Base-by-base conservation (phyloP, 2,113 vertebrate species). In the Kobus ellipsiprymnus region DNA sequence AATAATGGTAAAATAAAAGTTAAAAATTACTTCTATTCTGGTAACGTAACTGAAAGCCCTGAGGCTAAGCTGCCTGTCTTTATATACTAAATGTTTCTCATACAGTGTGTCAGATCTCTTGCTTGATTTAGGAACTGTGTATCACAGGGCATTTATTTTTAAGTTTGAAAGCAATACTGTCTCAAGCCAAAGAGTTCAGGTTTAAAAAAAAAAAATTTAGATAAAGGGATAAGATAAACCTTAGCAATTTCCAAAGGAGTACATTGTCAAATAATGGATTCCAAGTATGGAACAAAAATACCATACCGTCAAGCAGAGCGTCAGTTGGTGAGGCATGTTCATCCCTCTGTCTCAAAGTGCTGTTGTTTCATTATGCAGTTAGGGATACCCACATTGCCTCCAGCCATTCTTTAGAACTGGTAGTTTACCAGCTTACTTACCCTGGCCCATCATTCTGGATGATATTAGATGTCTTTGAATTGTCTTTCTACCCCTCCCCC, bases 401-500 rank as follows among this genome's bases (percentile, higher is more conserved):
- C 91, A 97, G 74, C 84, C 91, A 21, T 98, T 98, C 93, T 95
- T 97, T 95, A 82, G 98, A 97, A 98, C 96, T 97, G 95, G 50
- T 33, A 97, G 95, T 98, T 97, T 98, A 98, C 98, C 98, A 98
- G 78, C 95, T 85, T 98, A 97, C 84, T 95, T 97, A 95, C 97
- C 98, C 95, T 16, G 97, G 80, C 97, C 98, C 95, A 95, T 97
- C 95, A 93, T 99, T 97, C 98, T 98, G 93, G 97, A 98, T 98
- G 98, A 91, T 99, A 94, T 98, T 98, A 98, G 98, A 99, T 98
- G 98, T 98, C 98, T 99, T 98, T 98, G 98, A 98, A 98, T 98
- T 97, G 85, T 87, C 98, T 98, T 98, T 94, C 86, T 98, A 98
- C 94, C 48, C n/a, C n/a, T n/a, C n/a, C n/a, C n/a, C n/a, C n/a